phyloP scores from a whole-genome alignment of 2,113 vertebrate species.

The Passerina amoena region DNA sequence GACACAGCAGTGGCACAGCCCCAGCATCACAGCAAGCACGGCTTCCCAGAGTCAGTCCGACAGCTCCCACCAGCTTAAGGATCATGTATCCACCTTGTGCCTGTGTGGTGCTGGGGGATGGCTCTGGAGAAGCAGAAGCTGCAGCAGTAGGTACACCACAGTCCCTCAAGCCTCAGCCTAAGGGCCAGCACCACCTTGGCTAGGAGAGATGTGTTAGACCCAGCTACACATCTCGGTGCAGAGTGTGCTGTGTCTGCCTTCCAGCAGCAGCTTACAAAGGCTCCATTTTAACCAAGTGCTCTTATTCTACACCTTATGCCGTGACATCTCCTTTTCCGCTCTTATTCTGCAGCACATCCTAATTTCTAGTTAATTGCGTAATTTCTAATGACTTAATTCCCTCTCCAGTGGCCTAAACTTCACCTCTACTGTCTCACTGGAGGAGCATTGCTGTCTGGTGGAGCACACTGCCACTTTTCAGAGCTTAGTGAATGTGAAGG shows the following conservation, averaged over 20 bases:
- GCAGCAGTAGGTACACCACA: background rate
- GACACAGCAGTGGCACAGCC: background rate
- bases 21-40: background rate
- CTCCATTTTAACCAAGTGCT: background rate
- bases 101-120: fast-evolving
- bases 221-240: background rate
- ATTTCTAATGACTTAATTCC: background rate
- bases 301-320: background rate
- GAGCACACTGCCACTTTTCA: background rate
- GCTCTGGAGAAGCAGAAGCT: background rate
- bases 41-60: background rate
- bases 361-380: background rate
- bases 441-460: background rate
- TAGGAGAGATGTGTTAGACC: fast-evolving
- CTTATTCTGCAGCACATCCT: background rate
- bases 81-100: fast-evolving
- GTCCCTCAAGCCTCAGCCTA: background rate
- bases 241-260: background rate
- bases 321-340: background rate
- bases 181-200: background rate
- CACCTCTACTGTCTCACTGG: background rate
- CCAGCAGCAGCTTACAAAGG: background rate
- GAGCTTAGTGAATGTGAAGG: background rate
- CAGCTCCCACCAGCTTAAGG: background rate
- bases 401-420: background rate